phyloP scores from a whole-genome alignment of 2,797 vertebrate genomes.

The Acrossocheilus fasciatus region DNA sequence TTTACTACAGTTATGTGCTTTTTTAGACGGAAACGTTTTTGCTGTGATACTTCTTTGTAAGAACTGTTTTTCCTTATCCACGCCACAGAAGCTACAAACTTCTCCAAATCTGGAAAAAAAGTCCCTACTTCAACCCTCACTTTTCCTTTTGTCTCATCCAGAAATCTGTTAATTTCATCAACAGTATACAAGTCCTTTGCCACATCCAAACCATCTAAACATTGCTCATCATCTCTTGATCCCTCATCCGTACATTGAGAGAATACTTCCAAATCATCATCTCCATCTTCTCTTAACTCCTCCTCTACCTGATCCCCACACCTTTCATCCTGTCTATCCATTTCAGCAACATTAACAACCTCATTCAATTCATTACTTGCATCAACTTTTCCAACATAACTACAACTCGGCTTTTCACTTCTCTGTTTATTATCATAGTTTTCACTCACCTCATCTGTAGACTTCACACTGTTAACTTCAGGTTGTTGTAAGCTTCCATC shows the following conservation, averaged over 20 bases:
- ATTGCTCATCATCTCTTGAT: neutral
- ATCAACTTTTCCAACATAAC: neutral
- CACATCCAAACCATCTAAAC: neutral
- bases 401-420: neutral
- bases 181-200: neutral
- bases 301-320: neutral
- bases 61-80: neutral
- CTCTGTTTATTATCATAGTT: neutral
- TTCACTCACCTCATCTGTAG: neutral
- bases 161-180: neutral
- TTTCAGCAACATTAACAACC: neutral
- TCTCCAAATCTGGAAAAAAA: neutral
- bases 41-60: neutral
- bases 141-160: neutral
- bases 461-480: neutral
- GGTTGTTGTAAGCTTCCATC: neutral
- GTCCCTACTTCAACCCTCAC: too few relatives aligned
- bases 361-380: too few relatives aligned
- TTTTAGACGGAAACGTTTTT: neutral
- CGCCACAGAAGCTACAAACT: neutral
- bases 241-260: neutral
- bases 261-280: neutral
- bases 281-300: too few relatives aligned
- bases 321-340: neutral
- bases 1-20: neutral